These are phyloP conservation scores for Acholoe squamosa DNA, from an alignment of 2,888 invertebrate genomes.

Conservation along the genomic window DNA sequence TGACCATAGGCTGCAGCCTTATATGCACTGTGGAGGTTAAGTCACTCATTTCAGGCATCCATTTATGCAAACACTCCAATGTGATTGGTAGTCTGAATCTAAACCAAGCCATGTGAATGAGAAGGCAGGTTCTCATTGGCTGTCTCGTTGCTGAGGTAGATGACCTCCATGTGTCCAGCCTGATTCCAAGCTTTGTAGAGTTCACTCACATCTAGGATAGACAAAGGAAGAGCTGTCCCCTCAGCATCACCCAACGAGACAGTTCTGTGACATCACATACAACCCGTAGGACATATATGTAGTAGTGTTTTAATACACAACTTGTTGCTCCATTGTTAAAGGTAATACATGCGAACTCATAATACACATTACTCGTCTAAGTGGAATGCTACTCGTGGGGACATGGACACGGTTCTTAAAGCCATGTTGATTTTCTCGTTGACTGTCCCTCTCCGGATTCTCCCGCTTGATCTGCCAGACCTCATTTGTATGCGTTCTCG, in stretches of 20 bases:
- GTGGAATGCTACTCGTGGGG: neutral
- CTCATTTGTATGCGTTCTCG: slow-evolving; percentile 24
- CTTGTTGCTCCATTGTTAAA: slow-evolving; percentile 6
- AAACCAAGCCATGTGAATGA: slow-evolving; percentile 18
- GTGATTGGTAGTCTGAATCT: slow-evolving; percentile 31
- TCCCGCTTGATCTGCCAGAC: slow-evolving; percentile 1
- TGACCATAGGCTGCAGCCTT: slow-evolving; percentile 17
- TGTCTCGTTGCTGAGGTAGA: neutral
- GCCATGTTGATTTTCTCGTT: slow-evolving; percentile 25
- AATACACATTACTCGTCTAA: neutral
- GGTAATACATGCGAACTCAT: neutral
- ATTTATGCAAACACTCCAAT: slow-evolving; percentile 34
- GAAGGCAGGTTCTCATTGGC: neutral
- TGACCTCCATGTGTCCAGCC: slow-evolving; percentile 1
- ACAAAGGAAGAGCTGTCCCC: neutral
- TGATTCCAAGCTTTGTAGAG: slow-evolving; percentile 15
- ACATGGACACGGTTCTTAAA: neutral
- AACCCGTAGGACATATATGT: slow-evolving; percentile 16
- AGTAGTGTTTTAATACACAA: slow-evolving; percentile 8
- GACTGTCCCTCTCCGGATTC: neutral
- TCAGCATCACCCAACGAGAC: neutral
- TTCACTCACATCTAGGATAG: neutral
- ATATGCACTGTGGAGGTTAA: slow-evolving; percentile 34
- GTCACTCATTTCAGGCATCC: slow-evolving; percentile 13
- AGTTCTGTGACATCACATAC: neutral